Evolutionary conservation across 64 coral and sea anemone genomes (phyloP), one percentile per base, ranked within the genome.

Genomic region (Cladopsammia gracilis): DNA sequence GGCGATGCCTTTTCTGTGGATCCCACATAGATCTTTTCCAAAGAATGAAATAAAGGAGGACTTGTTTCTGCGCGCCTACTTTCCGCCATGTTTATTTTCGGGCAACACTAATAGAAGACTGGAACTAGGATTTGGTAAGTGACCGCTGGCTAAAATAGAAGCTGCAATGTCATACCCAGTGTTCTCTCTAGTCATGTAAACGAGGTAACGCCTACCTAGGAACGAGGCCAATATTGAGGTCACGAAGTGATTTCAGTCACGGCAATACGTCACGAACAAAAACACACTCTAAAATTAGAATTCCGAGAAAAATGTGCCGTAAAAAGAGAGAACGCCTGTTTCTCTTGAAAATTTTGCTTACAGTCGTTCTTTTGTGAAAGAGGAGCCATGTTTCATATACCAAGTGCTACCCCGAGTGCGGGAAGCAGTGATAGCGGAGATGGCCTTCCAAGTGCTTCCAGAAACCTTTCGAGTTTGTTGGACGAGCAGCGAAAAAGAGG

Each of bases 401-500:
- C 93, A 4, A 91, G 82, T 49, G 64, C 60, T 66, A 53, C 78
- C 6, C 60, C 78, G 0, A 70, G 82, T 45, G 81, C 79, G 1
- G 47, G 89, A 11, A 75, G 59, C 0, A 89, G 83, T 50, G 93
- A 89, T 6, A 87, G 93, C 54, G 49, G 16, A 4, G 51, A 86
- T 88, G 66, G 12, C 15, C 44, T 62, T 24, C 44, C 18, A 0
- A 43, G 78, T 23, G 26, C 79, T 82, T 51, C 80, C 11, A 65
- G 46, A 20, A 91, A 94, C 57, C 87, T 93, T 0, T 62, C 93
- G 18, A 82, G 96, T 46, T 54, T 98, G 20, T 58, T 98, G 75
- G 96, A 93, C 42, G 93, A 94, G 65, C 96, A 98, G 53, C 90
- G 90, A 46, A 86, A 89, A 69, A 98, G 73, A 82, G 92, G 96